Evolutionary conservation across 2,797 vertebrate genomes (phyloP).

Genomic region (Hippoglossus hippoglossus): DNA sequence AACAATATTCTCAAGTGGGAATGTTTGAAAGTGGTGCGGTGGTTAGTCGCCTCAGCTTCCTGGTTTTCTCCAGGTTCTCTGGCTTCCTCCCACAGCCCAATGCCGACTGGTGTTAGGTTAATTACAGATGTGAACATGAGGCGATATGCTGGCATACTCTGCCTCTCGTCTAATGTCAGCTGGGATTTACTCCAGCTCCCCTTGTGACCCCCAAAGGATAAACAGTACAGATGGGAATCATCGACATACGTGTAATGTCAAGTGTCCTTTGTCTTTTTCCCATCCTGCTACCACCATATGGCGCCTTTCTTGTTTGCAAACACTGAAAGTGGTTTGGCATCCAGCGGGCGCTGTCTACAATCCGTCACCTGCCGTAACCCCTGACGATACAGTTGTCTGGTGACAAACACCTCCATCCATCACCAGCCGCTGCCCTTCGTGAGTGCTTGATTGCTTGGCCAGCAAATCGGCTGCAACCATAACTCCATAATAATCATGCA

Average conservation of each 20-base stretch:
- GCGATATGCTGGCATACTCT: too few relatives aligned
- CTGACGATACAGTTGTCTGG: slow-evolving; percentile 20
- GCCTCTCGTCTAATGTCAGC: too few relatives aligned
- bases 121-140: too few relatives aligned
- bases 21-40: too few relatives aligned
- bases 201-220: too few relatives aligned
- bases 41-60: too few relatives aligned
- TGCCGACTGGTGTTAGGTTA: too few relatives aligned
- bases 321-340: slow-evolving; percentile 6
- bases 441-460: slow-evolving; percentile 30
- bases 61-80: too few relatives aligned
- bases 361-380: slow-evolving; percentile 11
- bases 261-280: background rate
- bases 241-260: background rate
- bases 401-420: slow-evolving; percentile 45
- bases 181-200: too few relatives aligned
- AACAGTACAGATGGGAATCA: too few relatives aligned
- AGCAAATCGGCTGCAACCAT: slow-evolving; percentile 36
- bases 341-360: background rate
- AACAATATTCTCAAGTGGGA: too few relatives aligned
- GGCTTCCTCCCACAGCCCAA: too few relatives aligned
- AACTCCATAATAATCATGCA: slow-evolving; percentile 56
- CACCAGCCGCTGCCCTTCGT: slow-evolving; percentile 25
- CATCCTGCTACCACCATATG: background rate
- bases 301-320: background rate